Evolutionary conservation across 2,888 invertebrate species (phyloP).

Genomic region (Vesta saturnalis): DNA sequence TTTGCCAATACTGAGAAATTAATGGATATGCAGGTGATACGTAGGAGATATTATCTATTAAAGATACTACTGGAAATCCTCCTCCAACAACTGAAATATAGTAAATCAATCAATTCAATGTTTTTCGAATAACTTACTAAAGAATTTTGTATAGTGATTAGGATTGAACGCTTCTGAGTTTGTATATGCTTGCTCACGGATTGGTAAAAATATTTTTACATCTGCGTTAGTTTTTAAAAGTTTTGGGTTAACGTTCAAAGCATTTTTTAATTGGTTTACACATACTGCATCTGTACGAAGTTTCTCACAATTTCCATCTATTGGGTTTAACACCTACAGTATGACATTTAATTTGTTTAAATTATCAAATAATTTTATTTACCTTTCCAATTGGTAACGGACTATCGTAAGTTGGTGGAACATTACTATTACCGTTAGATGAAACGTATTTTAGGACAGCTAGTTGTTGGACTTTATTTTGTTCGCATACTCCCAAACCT

Average conservation of each 20-base stretch:
- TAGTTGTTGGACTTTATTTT: constrained; percentile 84
- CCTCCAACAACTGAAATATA: background rate
- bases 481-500: constrained; percentile 91
- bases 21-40: constrained; percentile 85
- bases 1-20: constrained; percentile 85
- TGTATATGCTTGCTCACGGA: constrained; percentile 86
- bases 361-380: too few species aligned
- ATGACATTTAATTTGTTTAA: background rate
- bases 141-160: too few species aligned
- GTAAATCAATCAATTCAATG: constrained; percentile 39
- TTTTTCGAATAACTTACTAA: constrained; percentile 74
- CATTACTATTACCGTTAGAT: too few species aligned
- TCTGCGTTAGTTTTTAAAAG: constrained; percentile 84
- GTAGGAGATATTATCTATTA: constrained; percentile 87
- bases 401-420: too few species aligned
- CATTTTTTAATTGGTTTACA: constrained; percentile 86
- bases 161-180: constrained; percentile 88
- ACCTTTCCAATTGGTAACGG: too few species aligned
- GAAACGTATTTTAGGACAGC: constrained; percentile 86
- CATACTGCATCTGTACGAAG: constrained; percentile 81
- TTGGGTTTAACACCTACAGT: constrained; percentile 21
- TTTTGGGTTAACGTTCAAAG: constrained; percentile 78
- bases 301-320: constrained; percentile 65
- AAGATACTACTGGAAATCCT: constrained; percentile 32
- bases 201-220: constrained; percentile 90